These are phyloP conservation scores for Antrozous pallidus DNA, from an alignment of 2,797 vertebrate genomes.

Conservation along the genomic window DNA sequence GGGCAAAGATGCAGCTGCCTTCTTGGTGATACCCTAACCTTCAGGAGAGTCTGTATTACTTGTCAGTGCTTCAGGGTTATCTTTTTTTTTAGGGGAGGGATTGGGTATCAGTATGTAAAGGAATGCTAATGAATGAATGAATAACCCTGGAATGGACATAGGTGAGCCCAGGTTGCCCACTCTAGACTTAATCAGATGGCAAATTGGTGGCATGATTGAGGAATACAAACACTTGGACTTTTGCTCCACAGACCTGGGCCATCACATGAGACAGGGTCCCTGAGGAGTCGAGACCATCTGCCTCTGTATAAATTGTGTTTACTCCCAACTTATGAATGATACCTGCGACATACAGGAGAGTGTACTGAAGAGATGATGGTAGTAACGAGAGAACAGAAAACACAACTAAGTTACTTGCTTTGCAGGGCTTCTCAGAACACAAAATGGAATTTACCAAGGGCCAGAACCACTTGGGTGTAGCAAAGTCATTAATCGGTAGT, in stretches of 20 bases:
- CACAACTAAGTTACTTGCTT: conserved; percentile 40
- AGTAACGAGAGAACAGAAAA: background rate
- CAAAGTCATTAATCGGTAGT: background rate
- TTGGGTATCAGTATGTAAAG: background rate
- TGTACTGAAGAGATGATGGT: background rate
- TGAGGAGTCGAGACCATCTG: background rate
- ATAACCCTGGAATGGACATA: background rate
- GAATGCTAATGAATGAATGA: background rate
- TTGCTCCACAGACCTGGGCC: background rate
- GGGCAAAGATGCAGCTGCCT: background rate
- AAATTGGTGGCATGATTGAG: background rate
- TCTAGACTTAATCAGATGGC: background rate
- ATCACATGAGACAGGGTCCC: background rate
- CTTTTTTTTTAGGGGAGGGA: background rate
- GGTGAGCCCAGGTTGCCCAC: background rate
- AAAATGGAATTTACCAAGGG: background rate
- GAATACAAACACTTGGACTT: background rate
- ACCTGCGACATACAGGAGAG: background rate
- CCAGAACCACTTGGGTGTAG: conserved; percentile 16
- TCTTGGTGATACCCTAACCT: background rate
- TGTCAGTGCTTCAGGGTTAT: background rate
- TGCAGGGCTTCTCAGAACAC: background rate
- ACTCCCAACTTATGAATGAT: accelerated
- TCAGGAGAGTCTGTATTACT: background rate
- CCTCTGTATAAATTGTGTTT: background rate